A percentile compares a stretch with the other conserved stretches of the same genome.
Evolutionary conservation across 2,113 vertebrate species (phyloP).

Genomic region (Eidolon helvum): DNA sequence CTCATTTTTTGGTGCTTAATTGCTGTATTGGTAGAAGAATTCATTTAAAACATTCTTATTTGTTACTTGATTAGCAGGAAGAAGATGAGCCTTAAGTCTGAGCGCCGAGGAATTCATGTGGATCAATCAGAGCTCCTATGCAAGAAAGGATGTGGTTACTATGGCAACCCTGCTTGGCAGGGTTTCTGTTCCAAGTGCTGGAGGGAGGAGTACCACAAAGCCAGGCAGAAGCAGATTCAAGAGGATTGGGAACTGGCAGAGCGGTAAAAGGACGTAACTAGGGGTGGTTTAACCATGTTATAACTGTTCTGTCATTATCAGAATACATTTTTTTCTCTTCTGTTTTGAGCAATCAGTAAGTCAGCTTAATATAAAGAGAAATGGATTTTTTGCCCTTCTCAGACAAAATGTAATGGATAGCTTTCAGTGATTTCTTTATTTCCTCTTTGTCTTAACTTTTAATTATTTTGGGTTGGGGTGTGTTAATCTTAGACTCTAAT

Average conservation of each 20-base stretch:
- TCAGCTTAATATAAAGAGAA: background rate
- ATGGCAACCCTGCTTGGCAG: slow-evolving; percentile 94
- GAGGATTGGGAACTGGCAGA: slow-evolving; percentile 97
- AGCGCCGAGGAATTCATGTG: slow-evolving; percentile 94
- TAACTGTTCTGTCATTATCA: background rate
- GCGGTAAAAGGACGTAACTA: slow-evolving; percentile 83
- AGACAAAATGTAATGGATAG: background rate
- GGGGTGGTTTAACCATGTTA: background rate
- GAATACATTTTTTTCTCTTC: background rate
- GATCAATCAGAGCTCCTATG: slow-evolving; percentile 97
- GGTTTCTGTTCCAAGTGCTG: slow-evolving; percentile 98
- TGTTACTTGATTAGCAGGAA: slow-evolving; percentile 69
- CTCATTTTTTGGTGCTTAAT: background rate
- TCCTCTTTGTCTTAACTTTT: background rate
- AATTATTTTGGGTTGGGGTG: background rate
- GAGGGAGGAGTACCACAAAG: slow-evolving; percentile 94
- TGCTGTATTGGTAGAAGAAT: background rate
- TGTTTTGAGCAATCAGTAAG: background rate
- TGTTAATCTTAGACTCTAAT: background rate
- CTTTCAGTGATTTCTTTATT: slow-evolving; percentile 10
- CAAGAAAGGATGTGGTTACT: slow-evolving; percentile 97
- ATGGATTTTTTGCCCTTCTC: background rate
- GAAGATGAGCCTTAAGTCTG: slow-evolving; percentile 92
- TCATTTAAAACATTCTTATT: slow-evolving; percentile 47
- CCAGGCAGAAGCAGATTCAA: slow-evolving; percentile 94